Conservation (phyloP, 30 jellyfish, hydroid and myxozoan genomes). For the Aurelia coerulea region DNA sequence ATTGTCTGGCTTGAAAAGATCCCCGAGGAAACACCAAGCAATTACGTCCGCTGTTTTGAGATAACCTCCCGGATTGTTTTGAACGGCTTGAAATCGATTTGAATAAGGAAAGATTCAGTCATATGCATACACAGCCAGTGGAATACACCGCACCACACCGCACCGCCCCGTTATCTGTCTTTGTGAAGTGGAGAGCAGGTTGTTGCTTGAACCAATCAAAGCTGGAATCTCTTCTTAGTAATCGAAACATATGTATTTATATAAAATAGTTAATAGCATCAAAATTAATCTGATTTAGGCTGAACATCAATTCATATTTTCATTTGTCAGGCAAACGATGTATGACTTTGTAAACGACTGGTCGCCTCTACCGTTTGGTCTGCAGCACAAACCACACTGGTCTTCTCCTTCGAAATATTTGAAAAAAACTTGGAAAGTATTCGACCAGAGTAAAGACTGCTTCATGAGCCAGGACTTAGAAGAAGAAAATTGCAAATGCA, state of each 20-base stretch:
- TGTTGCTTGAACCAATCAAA: too few relatives aligned
- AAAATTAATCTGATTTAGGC: slow-evolving; percentile 38
- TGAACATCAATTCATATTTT: slow-evolving; percentile 34
- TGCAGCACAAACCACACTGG: slow-evolving; percentile 32
- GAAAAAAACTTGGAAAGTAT: slow-evolving; percentile 24
- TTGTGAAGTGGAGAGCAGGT: too few relatives aligned
- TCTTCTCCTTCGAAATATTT: slow-evolving; percentile 26
- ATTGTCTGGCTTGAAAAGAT: slow-evolving; percentile 57
- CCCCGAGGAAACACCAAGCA: slow-evolving; percentile 68
- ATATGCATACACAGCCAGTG: too few relatives aligned
- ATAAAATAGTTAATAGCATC: slow-evolving; percentile 48
- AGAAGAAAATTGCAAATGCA: slow-evolving; percentile 73
- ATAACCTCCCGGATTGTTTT: slow-evolving; percentile 10
- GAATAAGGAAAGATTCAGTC: too few relatives aligned
- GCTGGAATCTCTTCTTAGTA: background rate
- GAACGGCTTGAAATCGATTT: too few relatives aligned
- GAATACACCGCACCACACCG: too few relatives aligned
- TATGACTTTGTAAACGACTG: slow-evolving; percentile 82
- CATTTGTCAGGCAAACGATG: slow-evolving; percentile 73
- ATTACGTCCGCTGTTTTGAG: slow-evolving; percentile 61
- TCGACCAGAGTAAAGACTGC: slow-evolving; percentile 42
- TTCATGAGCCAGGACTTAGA: slow-evolving; percentile 34
- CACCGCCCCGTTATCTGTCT: too few relatives aligned
- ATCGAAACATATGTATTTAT: slow-evolving; percentile 22
- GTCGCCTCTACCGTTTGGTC: slow-evolving; percentile 56